Percentiles rank a stretch among this genome's conserved stretches.
Conservation (phyloP, 1,140 invertebrate genomes). For the Bombus picipes region DNA sequence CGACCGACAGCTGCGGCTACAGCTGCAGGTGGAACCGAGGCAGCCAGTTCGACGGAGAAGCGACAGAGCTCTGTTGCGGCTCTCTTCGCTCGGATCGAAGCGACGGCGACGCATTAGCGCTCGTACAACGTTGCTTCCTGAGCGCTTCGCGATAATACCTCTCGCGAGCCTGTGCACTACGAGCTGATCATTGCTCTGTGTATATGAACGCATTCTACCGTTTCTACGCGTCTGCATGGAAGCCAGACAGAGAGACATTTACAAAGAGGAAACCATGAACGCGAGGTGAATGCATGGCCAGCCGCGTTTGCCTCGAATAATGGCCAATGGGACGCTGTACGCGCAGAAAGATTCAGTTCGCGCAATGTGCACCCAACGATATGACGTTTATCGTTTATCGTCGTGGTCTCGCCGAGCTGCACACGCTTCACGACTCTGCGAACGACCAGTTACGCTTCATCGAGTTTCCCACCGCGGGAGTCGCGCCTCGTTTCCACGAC, state of each 20-base stretch:
- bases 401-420: background rate
- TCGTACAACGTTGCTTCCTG: constrained; percentile 36
- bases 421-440: background rate
- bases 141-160: constrained; percentile 41
- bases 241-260: background rate
- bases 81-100: constrained; percentile 26
- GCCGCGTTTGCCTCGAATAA: constrained; percentile 27
- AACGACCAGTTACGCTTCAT: background rate
- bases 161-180: background rate
- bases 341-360: constrained; percentile 1
- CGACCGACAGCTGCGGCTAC: constrained; percentile 48
- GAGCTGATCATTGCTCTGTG: too few species aligned
- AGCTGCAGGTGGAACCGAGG: constrained; percentile 27
- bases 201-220: background rate
- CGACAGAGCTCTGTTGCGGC: constrained; percentile 31
- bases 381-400: constrained; percentile 16
- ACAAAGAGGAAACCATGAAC: background rate
- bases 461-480: background rate
- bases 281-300: constrained; percentile 6
- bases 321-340: constrained; percentile 20
- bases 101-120: constrained; percentile 40
- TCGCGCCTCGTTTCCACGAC: background rate
- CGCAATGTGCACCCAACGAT: constrained; percentile 9
- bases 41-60: constrained; percentile 10
- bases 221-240: background rate